These are phyloP conservation scores for Pomatostomus ruficeps DNA, from an alignment of 2,113 vertebrate species.

Conservation along the genomic window DNA sequence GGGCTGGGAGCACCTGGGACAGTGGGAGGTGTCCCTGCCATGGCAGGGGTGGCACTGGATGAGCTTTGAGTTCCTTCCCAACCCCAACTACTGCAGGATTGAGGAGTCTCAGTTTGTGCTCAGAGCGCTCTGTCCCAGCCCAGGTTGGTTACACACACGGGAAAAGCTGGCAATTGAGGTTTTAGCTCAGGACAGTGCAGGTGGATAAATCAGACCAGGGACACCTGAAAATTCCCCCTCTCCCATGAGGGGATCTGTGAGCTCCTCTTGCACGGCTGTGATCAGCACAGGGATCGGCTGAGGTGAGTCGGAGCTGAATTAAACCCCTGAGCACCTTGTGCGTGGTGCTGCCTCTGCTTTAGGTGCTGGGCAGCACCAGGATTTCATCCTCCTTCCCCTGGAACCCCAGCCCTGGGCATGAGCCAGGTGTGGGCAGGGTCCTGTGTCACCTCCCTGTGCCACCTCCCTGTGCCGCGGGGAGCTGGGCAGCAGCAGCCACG, in stretches of 20 bases:
- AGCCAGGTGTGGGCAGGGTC: background rate
- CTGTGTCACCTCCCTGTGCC: accelerated
- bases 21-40: background rate
- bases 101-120: background rate
- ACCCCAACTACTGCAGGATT: background rate
- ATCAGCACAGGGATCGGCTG: background rate
- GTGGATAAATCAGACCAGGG: accelerated
- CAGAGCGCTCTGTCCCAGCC: background rate
- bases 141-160: accelerated
- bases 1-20: background rate
- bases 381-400: background rate
- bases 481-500: background rate
- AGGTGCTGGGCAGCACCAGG: background rate
- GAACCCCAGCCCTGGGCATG: accelerated
- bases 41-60: background rate
- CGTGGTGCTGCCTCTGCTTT: accelerated
- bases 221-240: background rate
- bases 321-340: accelerated
- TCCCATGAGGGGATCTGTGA: accelerated
- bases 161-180: background rate
- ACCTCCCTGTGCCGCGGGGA: background rate
- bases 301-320: background rate
- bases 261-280: background rate
- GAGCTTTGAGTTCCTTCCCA: background rate
- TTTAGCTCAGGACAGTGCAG: background rate